Base-by-base conservation (phyloP, 2,113 vertebrate genomes). In the Bufo bufo region DNA sequence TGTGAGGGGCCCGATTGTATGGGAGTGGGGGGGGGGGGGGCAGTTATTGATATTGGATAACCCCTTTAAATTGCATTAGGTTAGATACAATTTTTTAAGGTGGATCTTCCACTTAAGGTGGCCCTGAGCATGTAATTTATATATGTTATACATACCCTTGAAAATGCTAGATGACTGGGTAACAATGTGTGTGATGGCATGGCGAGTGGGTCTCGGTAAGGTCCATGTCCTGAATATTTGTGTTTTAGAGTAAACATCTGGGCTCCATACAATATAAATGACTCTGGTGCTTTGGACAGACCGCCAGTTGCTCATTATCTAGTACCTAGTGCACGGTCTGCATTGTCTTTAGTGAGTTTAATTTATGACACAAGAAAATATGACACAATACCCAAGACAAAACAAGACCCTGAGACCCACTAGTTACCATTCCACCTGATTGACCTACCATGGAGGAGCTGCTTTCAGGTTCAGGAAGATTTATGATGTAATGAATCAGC, bases 211-310 rank as follows among this genome's bases (percentile, higher is more conserved):
- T 61, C 77, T 54, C 19, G 20, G 72, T 61, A 52, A 77, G 56
- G 74, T 86, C 74, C 19, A 33, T 49, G 75, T 52, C 59, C 75
- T n/a, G 47, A n/a, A 49, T n/a, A 69, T 47, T 74, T 20, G 54
- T 16, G 19, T 75, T 45, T 54, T 43, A 45, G 1, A 61, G 54
- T 50, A 75, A 82, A 87, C 86, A 87, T 58, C 79, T 82, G 86
- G 85, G 13, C 65, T 74, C 77, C 43, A 49, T 82, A 49, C 78
- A 81, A 81, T 87, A 81, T 87, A 81, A 87, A 87, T 87, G 78
- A 59, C 66, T 16, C 52, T 49, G 71, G 54, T 47, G 45, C 43
- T 19, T 12, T 14, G 58, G 78, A 61, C 13, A 43, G 58, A 56
- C 11, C 43, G 13, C 43, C 17, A 3, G 9, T 52, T 23, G 50